Evolutionary conservation across 2,888 invertebrate genomes (phyloP).

Genomic region (Lydus trimaculatus): DNA sequence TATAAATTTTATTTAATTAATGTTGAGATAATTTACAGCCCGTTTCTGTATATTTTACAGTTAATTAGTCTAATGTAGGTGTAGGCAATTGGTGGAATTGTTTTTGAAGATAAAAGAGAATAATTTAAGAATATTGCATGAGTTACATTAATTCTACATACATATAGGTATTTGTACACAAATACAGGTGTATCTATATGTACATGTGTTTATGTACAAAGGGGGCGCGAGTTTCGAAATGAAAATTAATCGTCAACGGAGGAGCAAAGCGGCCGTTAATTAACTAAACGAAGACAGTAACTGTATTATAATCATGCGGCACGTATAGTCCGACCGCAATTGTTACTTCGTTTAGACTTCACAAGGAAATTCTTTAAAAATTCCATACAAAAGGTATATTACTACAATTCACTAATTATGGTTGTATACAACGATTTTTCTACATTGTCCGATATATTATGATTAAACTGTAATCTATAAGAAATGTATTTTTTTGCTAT

Average conservation of each 20-base stretch:
- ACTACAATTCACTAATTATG: background rate
- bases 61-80: constrained; percentile 32
- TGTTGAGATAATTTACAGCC: constrained; percentile 29
- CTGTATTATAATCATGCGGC: constrained; percentile 45
- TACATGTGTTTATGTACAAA: background rate
- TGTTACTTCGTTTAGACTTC: constrained; percentile 41
- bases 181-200: background rate
- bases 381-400: too few relatives aligned
- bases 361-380: constrained; percentile 24
- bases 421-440: background rate
- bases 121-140: constrained; percentile 44
- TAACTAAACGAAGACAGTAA: constrained; percentile 43
- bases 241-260: constrained; percentile 42
- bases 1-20: constrained; percentile 33
- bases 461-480: too few relatives aligned
- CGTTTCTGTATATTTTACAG: constrained; percentile 29
- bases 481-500: too few relatives aligned
- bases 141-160: constrained; percentile 40
- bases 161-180: constrained; percentile 15
- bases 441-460: background rate
- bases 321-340: constrained; percentile 38
- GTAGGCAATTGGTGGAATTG: constrained; percentile 28
- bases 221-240: constrained; percentile 32
- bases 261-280: constrained; percentile 42
- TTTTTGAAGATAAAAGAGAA: constrained; percentile 36